These are phyloP conservation scores for Oscheius sp. DNA, from an alignment of 2,888 invertebrate genomes.

Conservation along the genomic window DNA sequence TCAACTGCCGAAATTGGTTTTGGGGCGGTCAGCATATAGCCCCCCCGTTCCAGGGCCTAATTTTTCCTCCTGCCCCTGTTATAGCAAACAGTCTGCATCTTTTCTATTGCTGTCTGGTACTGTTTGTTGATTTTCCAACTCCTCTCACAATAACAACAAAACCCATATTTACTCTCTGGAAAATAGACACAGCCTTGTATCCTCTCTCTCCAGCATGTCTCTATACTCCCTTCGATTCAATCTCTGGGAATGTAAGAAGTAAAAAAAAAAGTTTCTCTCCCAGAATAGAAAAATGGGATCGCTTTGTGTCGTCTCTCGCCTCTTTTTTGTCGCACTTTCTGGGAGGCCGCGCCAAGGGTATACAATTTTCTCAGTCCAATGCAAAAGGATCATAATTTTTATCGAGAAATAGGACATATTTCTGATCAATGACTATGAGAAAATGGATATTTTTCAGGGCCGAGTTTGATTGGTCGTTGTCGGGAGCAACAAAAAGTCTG, in stretches of 20 bases:
- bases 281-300: constrained; percentile 10
- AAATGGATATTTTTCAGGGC: too few relatives aligned
- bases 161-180: neutral
- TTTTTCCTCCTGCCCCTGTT: neutral
- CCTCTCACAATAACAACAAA: neutral
- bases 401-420: too few relatives aligned
- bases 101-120: neutral
- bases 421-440: too few relatives aligned
- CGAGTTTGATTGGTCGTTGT: too few relatives aligned
- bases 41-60: neutral
- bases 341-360: neutral
- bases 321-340: neutral
- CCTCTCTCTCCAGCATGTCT: neutral
- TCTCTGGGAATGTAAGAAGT: neutral
- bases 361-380: neutral
- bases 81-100: neutral
- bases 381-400: neutral
- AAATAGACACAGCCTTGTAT: neutral
- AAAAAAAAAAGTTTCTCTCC: too few relatives aligned
- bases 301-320: constrained; percentile 9
- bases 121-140: neutral
- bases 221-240: neutral
- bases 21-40: neutral
- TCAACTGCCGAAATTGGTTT: constrained; percentile 27
- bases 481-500: neutral